Base-by-base conservation (phyloP, 2,888 invertebrate genomes). In the Cryptosula pallasiana region DNA sequence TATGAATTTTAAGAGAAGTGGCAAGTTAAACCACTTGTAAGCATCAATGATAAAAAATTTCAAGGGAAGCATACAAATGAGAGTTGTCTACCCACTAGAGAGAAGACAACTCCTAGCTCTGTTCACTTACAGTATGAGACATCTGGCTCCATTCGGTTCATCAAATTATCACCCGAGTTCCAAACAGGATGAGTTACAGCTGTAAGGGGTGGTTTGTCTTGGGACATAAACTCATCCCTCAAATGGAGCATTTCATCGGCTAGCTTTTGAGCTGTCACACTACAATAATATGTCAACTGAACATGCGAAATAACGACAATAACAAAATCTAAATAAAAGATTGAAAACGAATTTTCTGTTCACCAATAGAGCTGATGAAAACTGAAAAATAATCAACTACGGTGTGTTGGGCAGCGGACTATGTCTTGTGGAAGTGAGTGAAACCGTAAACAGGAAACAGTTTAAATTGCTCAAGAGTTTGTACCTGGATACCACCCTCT, bases 151-250 rank as follows among this genome's bases (percentile, higher is more conserved):
- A 20, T 13, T 13, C 5, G 45, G 20, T 45, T 5, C 9, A 13
- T 20, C 5, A 20, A 20, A 45, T 20, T 45, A 20, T 45, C 20
- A 20, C 45, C 45, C 20, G 45, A 45, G 5, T 45, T 45, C 45
- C 45, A 45, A 20, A 45, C 45, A 45, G 45, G 45, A 45, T 13
- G 45, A 45, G 45, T 20, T 13, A 45, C 45, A 45, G 45, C 5
- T 45, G 45, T 45, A 13, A 45, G 45, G 45, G 45, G 45, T 45
- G 45, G 45, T 20, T 45, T 45, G 20, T 5, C 9, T 45, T 45
- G 45, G 20, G 13, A 16, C 63, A 63, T 63, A 63, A 63, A 63
- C n/a, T 63, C 63, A 25, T 63, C 63, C 27, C 63, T 25, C 32
- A 63, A 27, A 32, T n/a, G 27, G 63, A 32, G 13, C 9, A 63